Base-by-base conservation (phyloP, 2,113 vertebrate genomes). In the Chionomys nivalis region DNA sequence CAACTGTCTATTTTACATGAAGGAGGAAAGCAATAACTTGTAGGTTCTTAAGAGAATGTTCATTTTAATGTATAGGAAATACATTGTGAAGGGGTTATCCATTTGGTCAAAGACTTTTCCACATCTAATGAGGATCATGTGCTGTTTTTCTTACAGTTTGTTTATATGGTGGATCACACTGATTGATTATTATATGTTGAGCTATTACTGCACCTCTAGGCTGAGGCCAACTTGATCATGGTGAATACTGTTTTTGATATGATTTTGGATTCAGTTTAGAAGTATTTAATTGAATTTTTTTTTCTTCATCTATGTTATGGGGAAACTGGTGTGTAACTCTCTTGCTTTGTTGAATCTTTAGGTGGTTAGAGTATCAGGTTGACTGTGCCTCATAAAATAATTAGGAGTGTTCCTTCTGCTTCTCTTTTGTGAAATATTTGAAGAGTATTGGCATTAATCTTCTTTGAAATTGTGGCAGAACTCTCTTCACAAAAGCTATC, bases 11-110 rank as follows among this genome's bases (percentile, higher is more conserved):
- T 21, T 89, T 1, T 26, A 81, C 33, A 63, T 47, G 6, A 21
- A 36, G 11, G 11, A 16, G 14, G 86, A 86, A 75, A 75, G 70
- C 3, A 97, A 76, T 26, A 92, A 58, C 7, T 13, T 81, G 66
- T 36, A 17, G 77, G 8, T 91, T 87, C 39, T 94, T 91, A 95
- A 78, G 70, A 95, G 49, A 76, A 66, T 70, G 79, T 81, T 52
- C 85, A 81, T 95, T 94, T 19, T 14, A 90, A 78, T 87, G 42
- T 65, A 19, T 90, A 88, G 85, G 2, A 14, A 58, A 26, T 79
- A 79, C 23, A 52, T 36, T 55, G 5, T n/a, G 19, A 81, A n/a
- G 2, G 17, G 21, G 49, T 58, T n/a, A 58, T 55, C 5, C 19
- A 58, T n/a, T 55, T 81, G 36, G 10, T 55, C 28, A n/a, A 55